Percentiles rank a stretch among this genome's conserved stretches.
phyloP scores from a whole-genome alignment of 2,888 invertebrate genomes.

The Tachystola acroxantha region DNA sequence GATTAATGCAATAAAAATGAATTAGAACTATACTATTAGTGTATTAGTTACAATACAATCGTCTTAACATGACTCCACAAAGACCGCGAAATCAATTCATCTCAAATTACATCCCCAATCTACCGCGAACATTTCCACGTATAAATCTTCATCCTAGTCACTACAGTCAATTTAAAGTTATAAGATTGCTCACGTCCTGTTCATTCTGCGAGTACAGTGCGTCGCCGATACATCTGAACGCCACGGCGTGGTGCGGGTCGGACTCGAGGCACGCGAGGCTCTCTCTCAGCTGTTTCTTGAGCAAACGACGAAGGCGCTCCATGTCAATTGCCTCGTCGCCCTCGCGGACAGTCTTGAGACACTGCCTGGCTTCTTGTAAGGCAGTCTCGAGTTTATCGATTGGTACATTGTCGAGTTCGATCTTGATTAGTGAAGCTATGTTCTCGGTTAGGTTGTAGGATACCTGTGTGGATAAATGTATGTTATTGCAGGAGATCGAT shows the following conservation, averaged over 20 bases:
- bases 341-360: constrained; percentile 33
- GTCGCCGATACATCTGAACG: constrained; percentile 88
- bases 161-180: no score
- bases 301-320: constrained; percentile 84
- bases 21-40: no score
- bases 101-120: no score
- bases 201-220: constrained; percentile 87
- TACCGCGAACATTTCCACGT: no score
- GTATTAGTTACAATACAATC: no score
- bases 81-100: no score
- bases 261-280: constrained; percentile 85
- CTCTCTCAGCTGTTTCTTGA: constrained; percentile 84
- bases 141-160: neutral
- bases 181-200: constrained; percentile 80
- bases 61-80: no score
- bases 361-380: constrained; percentile 70
- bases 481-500: no score
- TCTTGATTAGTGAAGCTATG: constrained; percentile 82
- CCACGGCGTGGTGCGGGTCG: constrained; percentile 86
- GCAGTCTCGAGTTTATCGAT: constrained; percentile 81
- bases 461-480: constrained; percentile 69
- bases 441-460: constrained; percentile 85
- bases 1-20: no score
- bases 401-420: constrained; percentile 87
- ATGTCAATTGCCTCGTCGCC: constrained; percentile 82